These are phyloP conservation scores for Tiaroga cobitis DNA, from an alignment of 2,797 vertebrate species.

Conservation along the genomic window DNA sequence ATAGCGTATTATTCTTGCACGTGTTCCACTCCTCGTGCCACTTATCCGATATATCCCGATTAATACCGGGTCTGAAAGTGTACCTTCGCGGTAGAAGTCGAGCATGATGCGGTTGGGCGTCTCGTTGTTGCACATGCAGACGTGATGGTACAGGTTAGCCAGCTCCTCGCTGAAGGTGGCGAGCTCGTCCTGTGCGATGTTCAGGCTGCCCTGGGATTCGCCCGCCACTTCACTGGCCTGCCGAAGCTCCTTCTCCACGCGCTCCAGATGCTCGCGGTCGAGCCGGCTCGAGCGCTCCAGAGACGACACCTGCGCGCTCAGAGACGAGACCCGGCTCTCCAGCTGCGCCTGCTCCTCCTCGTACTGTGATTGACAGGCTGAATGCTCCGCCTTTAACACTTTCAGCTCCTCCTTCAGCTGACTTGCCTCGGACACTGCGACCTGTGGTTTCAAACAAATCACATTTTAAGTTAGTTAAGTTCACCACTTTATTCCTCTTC, in stretches of 20 bases:
- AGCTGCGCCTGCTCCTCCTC: slow-evolving; percentile 86
- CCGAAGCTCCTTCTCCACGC: slow-evolving; percentile 91
- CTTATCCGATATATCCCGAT: too few relatives aligned
- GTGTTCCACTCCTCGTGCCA: too few relatives aligned
- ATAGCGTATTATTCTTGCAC: too few relatives aligned
- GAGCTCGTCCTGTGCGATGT: slow-evolving; percentile 93
- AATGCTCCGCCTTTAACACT: slow-evolving; percentile 81
- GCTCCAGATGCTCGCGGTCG: slow-evolving; percentile 83
- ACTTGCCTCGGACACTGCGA: slow-evolving; percentile 87
- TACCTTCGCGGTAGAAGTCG: slow-evolving; percentile 95
- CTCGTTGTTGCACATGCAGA: slow-evolving; percentile 99
- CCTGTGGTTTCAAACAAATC: slow-evolving; percentile 27
- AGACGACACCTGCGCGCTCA: slow-evolving; percentile 81
- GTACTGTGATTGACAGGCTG: slow-evolving; percentile 82
- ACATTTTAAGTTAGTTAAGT: too few relatives aligned
- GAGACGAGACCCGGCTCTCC: slow-evolving; percentile 81
- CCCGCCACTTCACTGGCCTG: slow-evolving; percentile 88
- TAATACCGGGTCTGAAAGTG: too few relatives aligned
- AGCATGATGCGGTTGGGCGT: slow-evolving; percentile 97
- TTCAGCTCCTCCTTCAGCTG: slow-evolving; percentile 96
- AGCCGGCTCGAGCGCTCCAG: slow-evolving; percentile 85
- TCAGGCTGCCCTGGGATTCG: slow-evolving; percentile 94
- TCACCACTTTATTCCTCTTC: too few relatives aligned
- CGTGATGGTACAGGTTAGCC: slow-evolving; percentile 96
- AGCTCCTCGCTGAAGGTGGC: slow-evolving; percentile 96